Evolutionary conservation across 2,888 invertebrate genomes (phyloP), one percentile per base, ranked within the genome.

Genomic region (Drosophila cognata): DNA sequence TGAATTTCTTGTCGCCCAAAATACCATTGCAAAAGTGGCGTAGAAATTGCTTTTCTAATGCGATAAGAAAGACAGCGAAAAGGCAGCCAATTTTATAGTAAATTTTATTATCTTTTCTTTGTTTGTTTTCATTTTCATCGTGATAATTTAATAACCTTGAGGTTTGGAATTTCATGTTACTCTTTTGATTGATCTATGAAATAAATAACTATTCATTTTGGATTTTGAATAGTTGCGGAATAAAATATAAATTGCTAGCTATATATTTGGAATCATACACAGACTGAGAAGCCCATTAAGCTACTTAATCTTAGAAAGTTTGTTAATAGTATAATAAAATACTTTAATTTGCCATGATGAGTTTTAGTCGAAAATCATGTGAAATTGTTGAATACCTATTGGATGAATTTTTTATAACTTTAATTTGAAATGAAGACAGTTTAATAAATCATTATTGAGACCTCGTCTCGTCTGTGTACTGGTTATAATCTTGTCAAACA

Each of bases 11-110:
- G 56, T 53, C 43, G n/a, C 33, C 63, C 59, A 55, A 60, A 59
- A 66, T 18, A 36, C 31, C 41, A 43, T 50, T 21, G 41, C 31
- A 7, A 55, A 28, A 35, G n/a, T 16, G 55, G 53, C 43, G 38
- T 58, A 48, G 56, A 64, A 74, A 69, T 77, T 75, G 55, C 59
- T 25, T 60, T 63, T 60, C 55, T 60, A 35, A 52, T 41, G 48
- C 53, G 61, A 61, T 67, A 75, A 73, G 28, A 61, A 57, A 29
- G 18, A 31, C 41, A 48, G 48, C n/a, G 10, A 33, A 29, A 50
- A 11, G 53, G 10, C 21, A 33, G 41, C 35, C 51, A 62, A 21
- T 70, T 48, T 41, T 52, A 51, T 50, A n/a, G 48, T 50, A 10
- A 51, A 5, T 38, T 29, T 55, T 36, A 13, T 13, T 31, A 25